Conservation (phyloP, 2,888 invertebrate genomes). For the Lacanobia wlatinum region DNA sequence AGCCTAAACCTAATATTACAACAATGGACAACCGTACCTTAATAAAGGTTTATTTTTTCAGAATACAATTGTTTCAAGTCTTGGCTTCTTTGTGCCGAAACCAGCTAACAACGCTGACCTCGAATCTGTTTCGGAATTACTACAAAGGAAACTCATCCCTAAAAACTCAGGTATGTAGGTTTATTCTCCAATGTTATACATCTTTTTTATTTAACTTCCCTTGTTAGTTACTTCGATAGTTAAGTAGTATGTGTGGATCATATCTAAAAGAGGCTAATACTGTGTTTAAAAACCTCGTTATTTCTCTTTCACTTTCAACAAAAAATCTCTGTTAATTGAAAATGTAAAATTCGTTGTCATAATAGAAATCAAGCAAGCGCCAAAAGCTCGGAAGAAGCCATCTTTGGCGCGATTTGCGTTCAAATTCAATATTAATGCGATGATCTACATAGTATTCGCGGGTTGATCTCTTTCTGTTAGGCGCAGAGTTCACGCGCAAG, state of each 20-base stretch:
- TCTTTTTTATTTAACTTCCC: not conserved
- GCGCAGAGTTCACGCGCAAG: too few relatives aligned
- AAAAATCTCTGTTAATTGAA: too few relatives aligned
- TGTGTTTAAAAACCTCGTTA: too few relatives aligned
- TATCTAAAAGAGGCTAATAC: not conserved
- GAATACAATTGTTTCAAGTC: not conserved
- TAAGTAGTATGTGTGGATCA: too few relatives aligned
- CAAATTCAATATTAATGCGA: too few relatives aligned
- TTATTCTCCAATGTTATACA: not conserved
- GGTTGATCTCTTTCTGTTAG: too few relatives aligned
- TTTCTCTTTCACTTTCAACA: too few relatives aligned
- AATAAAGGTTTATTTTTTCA: constrained; percentile 10
- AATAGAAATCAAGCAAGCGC: too few relatives aligned
- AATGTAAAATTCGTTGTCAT: too few relatives aligned
- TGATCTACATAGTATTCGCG: too few relatives aligned
- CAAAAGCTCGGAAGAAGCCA: too few relatives aligned
- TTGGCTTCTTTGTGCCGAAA: not conserved
- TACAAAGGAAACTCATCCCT: constrained; percentile 1
- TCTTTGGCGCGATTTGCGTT: too few relatives aligned
- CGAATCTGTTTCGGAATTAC: not conserved
- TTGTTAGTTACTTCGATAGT: not conserved
- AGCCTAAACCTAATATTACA: not conserved
- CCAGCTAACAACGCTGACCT: not conserved
- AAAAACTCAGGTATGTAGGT: constrained; percentile 9
- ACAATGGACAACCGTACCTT: not conserved